These are phyloP conservation scores for Epistrophe eligans DNA, from an alignment of 2,888 invertebrate species.

Conservation along the genomic window DNA sequence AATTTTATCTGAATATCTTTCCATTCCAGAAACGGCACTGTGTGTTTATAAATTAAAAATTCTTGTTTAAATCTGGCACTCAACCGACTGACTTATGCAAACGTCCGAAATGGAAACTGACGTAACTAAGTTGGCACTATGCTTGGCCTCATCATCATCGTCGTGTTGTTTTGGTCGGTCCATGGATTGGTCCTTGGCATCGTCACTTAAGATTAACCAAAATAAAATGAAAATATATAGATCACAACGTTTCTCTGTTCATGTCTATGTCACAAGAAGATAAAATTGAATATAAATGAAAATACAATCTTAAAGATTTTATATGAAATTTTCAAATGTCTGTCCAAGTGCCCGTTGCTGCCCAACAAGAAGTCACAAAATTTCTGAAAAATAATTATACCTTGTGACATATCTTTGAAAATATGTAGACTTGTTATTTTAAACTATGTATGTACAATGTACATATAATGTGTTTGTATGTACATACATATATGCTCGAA, in stretches of 20 bases:
- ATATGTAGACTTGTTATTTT: not conserved
- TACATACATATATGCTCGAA: not conserved
- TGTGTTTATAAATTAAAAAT: constrained; percentile 67
- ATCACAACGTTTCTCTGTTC: constrained; percentile 33
- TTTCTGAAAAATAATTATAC: constrained; percentile 18
- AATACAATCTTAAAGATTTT: not conserved
- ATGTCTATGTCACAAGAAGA: constrained; percentile 13
- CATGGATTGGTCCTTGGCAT: constrained; percentile 12
- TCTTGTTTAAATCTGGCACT: constrained; percentile 54
- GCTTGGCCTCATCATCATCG: not conserved
- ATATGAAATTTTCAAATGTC: not conserved
- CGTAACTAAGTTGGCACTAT: constrained; percentile 25
- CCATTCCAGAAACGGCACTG: constrained; percentile 30
- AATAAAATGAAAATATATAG: constrained; percentile 21
- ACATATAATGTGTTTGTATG: no score
- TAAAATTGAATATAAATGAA: constrained; percentile 24
- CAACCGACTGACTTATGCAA: constrained; percentile 38
- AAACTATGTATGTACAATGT: not conserved
- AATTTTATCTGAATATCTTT: constrained; percentile 41
- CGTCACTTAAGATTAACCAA: constrained; percentile 31
- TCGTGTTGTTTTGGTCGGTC: constrained; percentile 7
- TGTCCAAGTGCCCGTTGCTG: not conserved
- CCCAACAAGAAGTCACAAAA: constrained; percentile 17
- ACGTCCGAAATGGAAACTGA: constrained; percentile 54
- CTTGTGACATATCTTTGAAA: constrained; percentile 18